Base-by-base conservation (phyloP, 2,113 vertebrate species). In the Neolamprologus tretocephalus region DNA sequence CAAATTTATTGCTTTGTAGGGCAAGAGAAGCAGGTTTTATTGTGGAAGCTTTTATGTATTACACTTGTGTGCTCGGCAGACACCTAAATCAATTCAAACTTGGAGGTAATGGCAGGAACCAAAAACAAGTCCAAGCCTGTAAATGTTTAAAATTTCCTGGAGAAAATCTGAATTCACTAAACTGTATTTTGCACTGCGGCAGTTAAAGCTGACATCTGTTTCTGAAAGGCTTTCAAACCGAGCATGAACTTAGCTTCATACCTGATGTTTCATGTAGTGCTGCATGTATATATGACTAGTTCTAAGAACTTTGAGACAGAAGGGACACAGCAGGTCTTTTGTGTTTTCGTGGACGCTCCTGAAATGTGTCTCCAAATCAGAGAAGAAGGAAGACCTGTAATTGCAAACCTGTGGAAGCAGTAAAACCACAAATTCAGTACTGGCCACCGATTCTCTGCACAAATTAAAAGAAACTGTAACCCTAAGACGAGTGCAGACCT, bases 201-300 rank as follows among this genome's bases (percentile, higher is more conserved):
- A 81, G 28, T 51, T 37, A 17, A 40, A 66, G 5, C 8, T 16
- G 13, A 45, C 35, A 73, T 42, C 21, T 23, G 35, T 73, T 73
- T 42, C 66, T 23, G n/a, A 73, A 49, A 78, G 12, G 13, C 9
- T 26, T 26, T 68, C 37, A 35, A n/a, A 54, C 9, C 1, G 8
- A 5, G 16, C 3, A 40, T 68, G 4, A 80, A 53, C 83, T 7
- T 17, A 40, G 47, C 16, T 17, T 33, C 95, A 94, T 94, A 99
- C 99, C 97, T 99, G 99, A 96, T 99, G 99, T 82, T 96, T 98
- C 98, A 99, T 98, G 91, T 98, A 99, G 94, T 99, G 99, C 81
- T 99, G 98, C 98, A 99, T 99, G 90, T 98, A 99, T 0, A 97
- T 97, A 28, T 98, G 97, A 91, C 97, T 97, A 80, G 97, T 98